Evolutionary conservation across 2,888 invertebrate genomes (phyloP).

Genomic region (Drosophila putrida): DNA sequence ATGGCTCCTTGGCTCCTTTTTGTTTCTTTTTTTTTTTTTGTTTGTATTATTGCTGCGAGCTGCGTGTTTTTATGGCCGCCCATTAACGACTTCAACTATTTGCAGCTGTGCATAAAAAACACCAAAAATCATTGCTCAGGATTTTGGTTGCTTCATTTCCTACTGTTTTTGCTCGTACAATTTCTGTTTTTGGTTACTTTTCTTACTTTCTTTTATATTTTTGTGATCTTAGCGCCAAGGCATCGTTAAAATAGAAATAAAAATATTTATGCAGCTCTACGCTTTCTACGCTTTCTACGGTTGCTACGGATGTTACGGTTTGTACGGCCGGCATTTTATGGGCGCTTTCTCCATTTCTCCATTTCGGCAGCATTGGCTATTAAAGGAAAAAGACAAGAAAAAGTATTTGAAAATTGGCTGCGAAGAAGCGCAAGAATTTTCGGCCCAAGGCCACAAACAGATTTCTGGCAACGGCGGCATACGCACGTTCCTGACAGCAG

Average conservation of each 20-base stretch:
- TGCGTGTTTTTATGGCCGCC: constrained; percentile 54
- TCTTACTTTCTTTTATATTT: constrained; percentile 7
- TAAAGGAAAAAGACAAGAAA: constrained; percentile 52
- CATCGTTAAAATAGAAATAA: constrained; percentile 61
- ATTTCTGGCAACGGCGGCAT: constrained; percentile 35
- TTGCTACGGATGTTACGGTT: too few relatives aligned
- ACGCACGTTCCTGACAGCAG: constrained; percentile 24
- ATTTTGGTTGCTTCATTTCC: constrained; percentile 37
- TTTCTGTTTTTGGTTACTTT: constrained; percentile 4
- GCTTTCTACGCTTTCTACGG: constrained; percentile 44
- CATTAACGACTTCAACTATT: constrained; percentile 70
- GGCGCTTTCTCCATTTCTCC: constrained; percentile 39
- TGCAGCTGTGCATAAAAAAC: constrained; percentile 64
- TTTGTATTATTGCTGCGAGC: constrained; percentile 27
- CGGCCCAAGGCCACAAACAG: constrained; percentile 61
- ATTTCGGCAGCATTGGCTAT: constrained; percentile 56
- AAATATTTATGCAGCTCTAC: constrained; percentile 70
- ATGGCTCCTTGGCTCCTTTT: constrained; percentile 24
- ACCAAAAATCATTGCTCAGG: constrained; percentile 53
- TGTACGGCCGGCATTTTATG: constrained; percentile 53
- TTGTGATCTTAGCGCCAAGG: constrained; percentile 39
- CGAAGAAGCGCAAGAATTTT: constrained; percentile 42
- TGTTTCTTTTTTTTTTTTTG: constrained; percentile 3
- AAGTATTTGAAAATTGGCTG: constrained; percentile 64
- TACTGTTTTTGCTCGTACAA: constrained; percentile 3